Percentiles rank a stretch among this genome's conserved stretches.
Conservation (phyloP, 2,888 invertebrate genomes). For the Uloborus plumipes region DNA sequence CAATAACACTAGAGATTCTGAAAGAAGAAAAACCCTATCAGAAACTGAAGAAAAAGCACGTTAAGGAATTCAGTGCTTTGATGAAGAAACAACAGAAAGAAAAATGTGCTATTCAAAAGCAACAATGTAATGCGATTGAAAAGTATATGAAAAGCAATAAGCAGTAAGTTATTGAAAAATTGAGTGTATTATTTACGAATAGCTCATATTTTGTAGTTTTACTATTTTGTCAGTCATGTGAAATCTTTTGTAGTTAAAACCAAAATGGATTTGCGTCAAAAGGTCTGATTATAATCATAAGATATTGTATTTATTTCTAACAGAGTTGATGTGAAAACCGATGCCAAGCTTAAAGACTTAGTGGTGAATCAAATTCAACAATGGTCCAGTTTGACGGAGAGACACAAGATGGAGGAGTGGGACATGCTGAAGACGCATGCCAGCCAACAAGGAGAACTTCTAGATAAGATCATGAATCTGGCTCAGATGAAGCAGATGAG, state of each 20-base stretch:
- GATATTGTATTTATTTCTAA: neutral
- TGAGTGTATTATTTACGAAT: too few species aligned
- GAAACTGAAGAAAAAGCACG: slow-evolving; percentile 93
- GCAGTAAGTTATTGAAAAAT: slow-evolving; percentile 77
- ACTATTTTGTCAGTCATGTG: too few species aligned
- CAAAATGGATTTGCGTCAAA: too few species aligned
- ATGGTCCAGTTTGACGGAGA: slow-evolving; percentile 91
- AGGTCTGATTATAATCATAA: too few species aligned
- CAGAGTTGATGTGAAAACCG: slow-evolving; percentile 24
- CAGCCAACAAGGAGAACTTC: slow-evolving; percentile 74
- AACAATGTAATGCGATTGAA: slow-evolving; percentile 90
- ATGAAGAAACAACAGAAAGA: slow-evolving; percentile 95
- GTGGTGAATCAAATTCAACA: slow-evolving; percentile 93
- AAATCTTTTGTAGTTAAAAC: too few species aligned
- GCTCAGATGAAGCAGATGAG: slow-evolving; percentile 89
- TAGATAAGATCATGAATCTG: slow-evolving; percentile 83
- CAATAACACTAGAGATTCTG: slow-evolving; percentile 88
- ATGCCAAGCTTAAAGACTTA: slow-evolving; percentile 73
- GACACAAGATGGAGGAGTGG: slow-evolving; percentile 86
- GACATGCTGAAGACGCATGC: slow-evolving; percentile 79
- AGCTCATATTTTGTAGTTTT: too few species aligned
- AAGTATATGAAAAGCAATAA: slow-evolving; percentile 90
- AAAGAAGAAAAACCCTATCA: slow-evolving; percentile 86
- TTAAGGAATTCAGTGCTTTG: slow-evolving; percentile 92
- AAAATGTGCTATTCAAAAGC: slow-evolving; percentile 88